phyloP scores from a whole-genome alignment of 37 sponge, comb jelly and placozoan genomes.

The Mnemiopsis leidyi region DNA sequence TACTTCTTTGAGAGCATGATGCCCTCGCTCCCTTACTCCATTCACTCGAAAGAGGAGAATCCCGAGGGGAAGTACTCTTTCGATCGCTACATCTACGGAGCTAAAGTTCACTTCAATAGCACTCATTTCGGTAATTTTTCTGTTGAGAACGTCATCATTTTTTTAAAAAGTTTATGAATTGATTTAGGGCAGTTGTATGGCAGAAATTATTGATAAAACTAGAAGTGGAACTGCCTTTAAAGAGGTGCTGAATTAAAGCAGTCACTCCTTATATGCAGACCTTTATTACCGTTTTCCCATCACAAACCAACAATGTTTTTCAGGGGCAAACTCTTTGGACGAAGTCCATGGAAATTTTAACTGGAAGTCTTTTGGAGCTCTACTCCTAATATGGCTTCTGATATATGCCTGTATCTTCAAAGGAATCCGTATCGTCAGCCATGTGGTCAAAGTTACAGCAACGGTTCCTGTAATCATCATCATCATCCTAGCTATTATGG shows the following conservation, averaged over 20 bases:
- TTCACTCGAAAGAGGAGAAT: neutral
- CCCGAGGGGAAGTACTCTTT: neutral
- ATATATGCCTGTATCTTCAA: slow-evolving; percentile 10
- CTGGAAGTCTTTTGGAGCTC: neutral
- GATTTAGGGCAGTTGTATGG: no score
- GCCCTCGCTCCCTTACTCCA: neutral
- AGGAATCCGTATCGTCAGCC: neutral
- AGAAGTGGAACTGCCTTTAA: no score
- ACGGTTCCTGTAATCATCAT: neutral
- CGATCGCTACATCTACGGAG: neutral
- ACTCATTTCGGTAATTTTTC: slow-evolving; percentile 16
- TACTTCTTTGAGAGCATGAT: slow-evolving; percentile 27
- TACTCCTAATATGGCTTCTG: neutral
- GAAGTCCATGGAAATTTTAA: neutral
- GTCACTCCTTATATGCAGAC: no score
- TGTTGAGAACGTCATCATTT: no score
- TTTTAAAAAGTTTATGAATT: no score
- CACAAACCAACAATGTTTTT: no score
- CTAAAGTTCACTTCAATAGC: neutral
- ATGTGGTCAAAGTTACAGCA: slow-evolving; percentile 10
- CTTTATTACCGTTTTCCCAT: no score
- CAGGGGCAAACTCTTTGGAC: neutral
- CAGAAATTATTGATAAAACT: no score
- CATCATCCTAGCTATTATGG: slow-evolving; percentile 1
- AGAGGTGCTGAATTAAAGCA: no score